These are phyloP conservation scores for Chaunax sp. DNA, from an alignment of 2,797 vertebrate genomes.

Conservation along the genomic window DNA sequence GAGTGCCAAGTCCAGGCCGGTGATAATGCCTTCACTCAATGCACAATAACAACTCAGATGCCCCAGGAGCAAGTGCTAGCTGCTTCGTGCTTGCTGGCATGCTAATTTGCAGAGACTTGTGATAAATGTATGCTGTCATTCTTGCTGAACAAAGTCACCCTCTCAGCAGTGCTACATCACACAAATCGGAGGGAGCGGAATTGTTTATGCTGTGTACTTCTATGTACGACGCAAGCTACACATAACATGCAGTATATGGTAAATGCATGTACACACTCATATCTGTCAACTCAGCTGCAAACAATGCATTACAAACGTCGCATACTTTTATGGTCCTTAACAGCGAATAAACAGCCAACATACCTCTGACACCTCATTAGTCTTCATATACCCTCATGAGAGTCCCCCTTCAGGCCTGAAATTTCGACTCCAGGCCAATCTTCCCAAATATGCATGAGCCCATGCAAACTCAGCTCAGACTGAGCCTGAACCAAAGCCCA, in stretches of 20 bases:
- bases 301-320: conserved; percentile 19
- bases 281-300: conserved; percentile 15
- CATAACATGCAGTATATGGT: not conserved
- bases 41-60: conserved; percentile 78
- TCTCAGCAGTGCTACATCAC: conserved; percentile 62
- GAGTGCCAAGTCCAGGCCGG: conserved; percentile 67
- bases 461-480: not conserved
- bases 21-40: conserved; percentile 80
- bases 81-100: conserved; percentile 57
- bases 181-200: conserved; percentile 42
- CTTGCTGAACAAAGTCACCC: conserved; percentile 59
- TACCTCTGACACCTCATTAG: conserved; percentile 60
- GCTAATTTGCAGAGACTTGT: conserved; percentile 72
- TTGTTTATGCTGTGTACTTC: conserved; percentile 44
- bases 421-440: conserved; percentile 4
- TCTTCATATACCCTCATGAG: conserved; percentile 40
- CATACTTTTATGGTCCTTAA: conserved; percentile 7
- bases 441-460: not conserved
- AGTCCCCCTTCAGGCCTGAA: conserved; percentile 10
- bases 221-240: conserved; percentile 5
- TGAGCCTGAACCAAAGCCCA: conserved; percentile 12
- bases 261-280: conserved; percentile 4
- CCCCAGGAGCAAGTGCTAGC: conserved; percentile 63
- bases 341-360: conserved; percentile 24
- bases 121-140: conserved; percentile 75